These are phyloP conservation scores for Criorhina ranunculi DNA, from an alignment of 2,888 invertebrate species.

Conservation along the genomic window DNA sequence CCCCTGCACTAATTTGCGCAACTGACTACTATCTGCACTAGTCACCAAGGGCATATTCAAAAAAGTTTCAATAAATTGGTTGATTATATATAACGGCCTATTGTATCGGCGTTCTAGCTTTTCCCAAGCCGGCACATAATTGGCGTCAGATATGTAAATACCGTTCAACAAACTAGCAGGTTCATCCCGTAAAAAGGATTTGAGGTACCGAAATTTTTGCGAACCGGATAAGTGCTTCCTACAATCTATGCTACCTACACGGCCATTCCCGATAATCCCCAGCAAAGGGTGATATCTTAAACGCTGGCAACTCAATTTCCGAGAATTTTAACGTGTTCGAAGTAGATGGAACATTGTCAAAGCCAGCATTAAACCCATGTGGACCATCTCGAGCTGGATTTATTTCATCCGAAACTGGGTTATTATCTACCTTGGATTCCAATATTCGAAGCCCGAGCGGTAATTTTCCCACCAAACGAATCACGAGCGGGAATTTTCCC, in stretches of 20 bases:
- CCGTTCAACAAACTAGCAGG: too few relatives aligned
- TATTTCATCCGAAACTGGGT: background rate
- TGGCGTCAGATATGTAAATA: too few relatives aligned
- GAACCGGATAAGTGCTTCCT: slow-evolving; percentile 7
- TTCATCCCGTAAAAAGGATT: slow-evolving; percentile 16
- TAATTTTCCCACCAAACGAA: background rate
- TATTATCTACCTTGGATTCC: slow-evolving; percentile 1
- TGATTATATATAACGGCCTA: slow-evolving; percentile 19
- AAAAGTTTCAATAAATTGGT: slow-evolving; percentile 23
- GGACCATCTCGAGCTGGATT: background rate
- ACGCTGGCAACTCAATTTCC: slow-evolving; percentile 4
- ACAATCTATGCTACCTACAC: slow-evolving; percentile 13
- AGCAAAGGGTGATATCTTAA: slow-evolving; percentile 12
- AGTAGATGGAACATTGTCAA: slow-evolving; percentile 4
- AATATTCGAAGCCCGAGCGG: slow-evolving; percentile 3
- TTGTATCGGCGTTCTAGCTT: slow-evolving; percentile 18
- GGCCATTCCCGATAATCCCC: slow-evolving; percentile 25
- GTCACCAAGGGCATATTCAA: slow-evolving; percentile 8
- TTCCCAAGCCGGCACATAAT: slow-evolving; percentile 26
- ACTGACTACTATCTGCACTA: background rate
- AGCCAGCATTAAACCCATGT: background rate
- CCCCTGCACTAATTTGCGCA: slow-evolving; percentile 5
- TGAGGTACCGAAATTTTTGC: slow-evolving; percentile 4
- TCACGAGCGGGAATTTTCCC: background rate
- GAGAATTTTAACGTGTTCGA: background rate